A percentile compares a stretch with the other conserved stretches of the same genome.
phyloP scores from a whole-genome alignment of 2,113 vertebrate genomes.

The Narcine bancroftii region DNA sequence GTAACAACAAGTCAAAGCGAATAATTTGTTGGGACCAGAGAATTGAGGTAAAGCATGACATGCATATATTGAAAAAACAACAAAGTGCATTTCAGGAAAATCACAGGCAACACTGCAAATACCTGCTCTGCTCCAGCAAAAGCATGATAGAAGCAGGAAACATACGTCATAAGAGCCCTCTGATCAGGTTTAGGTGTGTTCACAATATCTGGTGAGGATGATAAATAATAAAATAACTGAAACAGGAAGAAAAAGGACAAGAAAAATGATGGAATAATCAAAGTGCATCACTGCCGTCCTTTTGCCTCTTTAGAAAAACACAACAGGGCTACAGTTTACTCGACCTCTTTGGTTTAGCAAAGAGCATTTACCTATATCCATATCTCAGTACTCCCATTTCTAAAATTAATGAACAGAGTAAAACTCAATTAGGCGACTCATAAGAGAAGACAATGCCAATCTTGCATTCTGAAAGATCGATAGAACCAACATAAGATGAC shows the following conservation, averaged over 20 bases:
- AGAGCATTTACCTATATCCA: not conserved
- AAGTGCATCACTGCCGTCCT: not conserved
- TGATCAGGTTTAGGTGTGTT: conserved; percentile 97
- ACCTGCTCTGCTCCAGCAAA: conserved; percentile 99
- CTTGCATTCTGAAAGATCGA: not conserved
- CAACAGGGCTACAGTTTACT: not conserved
- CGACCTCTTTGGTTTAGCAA: not conserved
- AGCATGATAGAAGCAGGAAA: conserved; percentile 97
- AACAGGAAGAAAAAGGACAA: conserved; percentile 41
- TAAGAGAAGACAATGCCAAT: not conserved
- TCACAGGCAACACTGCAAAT: conserved; percentile 45
- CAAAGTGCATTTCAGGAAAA: conserved; percentile 40
- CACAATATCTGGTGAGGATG: conserved; percentile 75
- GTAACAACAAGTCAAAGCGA: not conserved
- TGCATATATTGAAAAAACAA: not conserved
- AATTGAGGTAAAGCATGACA: not conserved
- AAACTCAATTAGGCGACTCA: not conserved
- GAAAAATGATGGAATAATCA: conserved; percentile 43
- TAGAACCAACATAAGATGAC: not conserved
- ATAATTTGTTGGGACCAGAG: not conserved
- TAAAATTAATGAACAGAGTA: not conserved
- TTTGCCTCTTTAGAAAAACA: not conserved
- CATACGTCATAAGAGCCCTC: conserved; percentile 97
- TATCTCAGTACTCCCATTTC: not conserved
- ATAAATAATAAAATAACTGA: conserved; percentile 9